Evolutionary conservation across 2,888 invertebrate genomes (phyloP), one percentile per base, ranked within the genome.

Genomic region (Gymnosoma rotundatum): DNA sequence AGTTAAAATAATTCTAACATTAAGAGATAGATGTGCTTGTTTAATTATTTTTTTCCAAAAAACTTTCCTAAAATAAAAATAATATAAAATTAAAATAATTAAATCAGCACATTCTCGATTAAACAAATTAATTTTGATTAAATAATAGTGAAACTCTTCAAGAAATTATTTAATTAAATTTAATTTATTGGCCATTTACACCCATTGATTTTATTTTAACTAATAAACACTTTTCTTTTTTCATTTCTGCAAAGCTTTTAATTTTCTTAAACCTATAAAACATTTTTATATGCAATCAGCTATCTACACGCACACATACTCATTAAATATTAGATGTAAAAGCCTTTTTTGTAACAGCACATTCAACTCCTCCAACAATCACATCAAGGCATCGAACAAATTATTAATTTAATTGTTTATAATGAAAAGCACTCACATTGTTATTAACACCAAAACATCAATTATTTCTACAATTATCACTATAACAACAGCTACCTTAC

Each of bases 301-400:
- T 58, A 42, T 42, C 45, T 25, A 70, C 61, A 36, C 52, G 21
- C 12, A 36, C 56, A 63, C 32, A 50, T 18, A 58, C 20, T 58
- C 21, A 58, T 56, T 25, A 58, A 32, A 58, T 45, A 67, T n/a
- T n/a, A n/a, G n/a, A n/a, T 52, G 36, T 14, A 74, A 70, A 75
- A 79, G 75, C 70, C 75, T 70, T 75, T 67, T 79, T 73, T 61
- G 70, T 74, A 74, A 81, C 84, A 84, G 69, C 81, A 50, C 50
- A 36, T 78, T 38, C 69, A 50, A 69, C 78, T 63, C 9, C 80
- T 18, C n/a, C 61, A 7, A 73, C 45, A 12, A 75, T 38, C 21
- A 4, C 18, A 45, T 14, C 6, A 32, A 48, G 16, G 20, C 52
- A 52, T 36, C 25, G 56, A 74, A 20, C 63, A 73, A 61, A 50